phyloP scores from a whole-genome alignment of 2,113 vertebrate species.

The Setophaga kirtlandii region DNA sequence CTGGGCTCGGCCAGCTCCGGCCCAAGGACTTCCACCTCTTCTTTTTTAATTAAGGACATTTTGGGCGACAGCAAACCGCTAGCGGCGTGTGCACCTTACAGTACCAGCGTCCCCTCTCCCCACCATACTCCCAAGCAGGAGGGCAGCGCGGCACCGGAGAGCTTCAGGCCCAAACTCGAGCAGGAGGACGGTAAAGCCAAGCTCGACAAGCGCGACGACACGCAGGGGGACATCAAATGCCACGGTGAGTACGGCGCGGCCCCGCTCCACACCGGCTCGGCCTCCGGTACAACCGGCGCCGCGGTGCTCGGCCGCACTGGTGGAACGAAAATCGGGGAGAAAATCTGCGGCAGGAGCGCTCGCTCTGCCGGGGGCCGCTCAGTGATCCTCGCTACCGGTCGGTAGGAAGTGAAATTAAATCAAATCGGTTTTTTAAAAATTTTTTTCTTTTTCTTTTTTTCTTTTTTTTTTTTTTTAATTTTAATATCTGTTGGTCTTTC shows the following conservation, averaged over 20 bases:
- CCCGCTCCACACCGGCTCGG: neutral
- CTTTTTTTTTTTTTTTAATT: neutral
- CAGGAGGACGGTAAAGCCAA: conserved; percentile 91
- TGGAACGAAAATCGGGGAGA: neutral
- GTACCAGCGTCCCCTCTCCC: conserved; percentile 92
- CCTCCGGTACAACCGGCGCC: neutral
- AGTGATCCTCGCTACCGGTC: neutral
- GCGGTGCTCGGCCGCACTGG: neutral
- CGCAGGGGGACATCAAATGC: conserved; percentile 90
- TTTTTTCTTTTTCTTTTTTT: neutral
- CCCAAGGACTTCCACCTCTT: conserved; percentile 94
- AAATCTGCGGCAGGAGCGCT: neutral
- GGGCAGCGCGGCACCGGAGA: conserved; percentile 82
- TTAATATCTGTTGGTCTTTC: neutral
- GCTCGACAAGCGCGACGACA: conserved; percentile 90
- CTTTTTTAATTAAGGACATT: conserved; percentile 99
- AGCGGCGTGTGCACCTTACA: conserved; percentile 97
- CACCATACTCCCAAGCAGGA: conserved; percentile 93
- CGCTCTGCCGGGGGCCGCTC: neutral
- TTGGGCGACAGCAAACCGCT: conserved; percentile 97
- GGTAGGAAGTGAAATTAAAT: neutral
- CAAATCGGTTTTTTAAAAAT: neutral
- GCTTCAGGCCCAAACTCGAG: conserved; percentile 94
- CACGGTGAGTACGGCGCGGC: conserved; percentile 84
- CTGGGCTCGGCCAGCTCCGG: conserved; percentile 85